Conservation (phyloP, 1,140 invertebrate species). For the Leptinotarsa undecemlineata region DNA sequence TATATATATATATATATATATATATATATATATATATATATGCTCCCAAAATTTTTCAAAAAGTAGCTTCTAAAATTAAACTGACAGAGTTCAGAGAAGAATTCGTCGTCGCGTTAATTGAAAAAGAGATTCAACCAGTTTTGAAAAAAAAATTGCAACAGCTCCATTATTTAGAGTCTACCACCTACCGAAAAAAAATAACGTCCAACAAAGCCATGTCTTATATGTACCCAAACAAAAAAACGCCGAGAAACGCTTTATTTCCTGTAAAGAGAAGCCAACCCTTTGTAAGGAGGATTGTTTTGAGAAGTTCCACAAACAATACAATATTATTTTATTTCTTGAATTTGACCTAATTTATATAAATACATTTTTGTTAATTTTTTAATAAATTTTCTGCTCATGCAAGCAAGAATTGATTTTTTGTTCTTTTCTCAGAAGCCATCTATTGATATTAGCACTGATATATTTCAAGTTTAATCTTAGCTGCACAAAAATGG, state of each 20-base stretch:
- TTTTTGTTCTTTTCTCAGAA: conserved; percentile 19
- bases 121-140: too few species aligned
- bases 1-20: too few species aligned
- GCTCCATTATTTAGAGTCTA: too few species aligned
- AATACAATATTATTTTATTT: background rate
- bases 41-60: too few species aligned
- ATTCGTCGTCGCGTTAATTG: too few species aligned
- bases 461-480: conserved; percentile 30
- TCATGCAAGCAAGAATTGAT: background rate
- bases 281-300: background rate
- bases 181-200: too few species aligned
- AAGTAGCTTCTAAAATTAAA: too few species aligned
- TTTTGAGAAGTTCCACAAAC: background rate
- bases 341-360: background rate
- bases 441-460: conserved; percentile 29
- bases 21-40: too few species aligned
- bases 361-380: background rate
- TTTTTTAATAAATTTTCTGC: too few species aligned
- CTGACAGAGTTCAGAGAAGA: too few species aligned
- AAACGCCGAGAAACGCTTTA: conserved; percentile 26
- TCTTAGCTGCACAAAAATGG: conserved; percentile 29
- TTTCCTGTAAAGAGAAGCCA: conserved; percentile 25
- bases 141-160: too few species aligned
- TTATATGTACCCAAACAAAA: background rate
- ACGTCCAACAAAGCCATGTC: too few species aligned